These are phyloP conservation scores for Xiphophorus birchmanni DNA, from an alignment of 2,797 vertebrate species.

Conservation along the genomic window DNA sequence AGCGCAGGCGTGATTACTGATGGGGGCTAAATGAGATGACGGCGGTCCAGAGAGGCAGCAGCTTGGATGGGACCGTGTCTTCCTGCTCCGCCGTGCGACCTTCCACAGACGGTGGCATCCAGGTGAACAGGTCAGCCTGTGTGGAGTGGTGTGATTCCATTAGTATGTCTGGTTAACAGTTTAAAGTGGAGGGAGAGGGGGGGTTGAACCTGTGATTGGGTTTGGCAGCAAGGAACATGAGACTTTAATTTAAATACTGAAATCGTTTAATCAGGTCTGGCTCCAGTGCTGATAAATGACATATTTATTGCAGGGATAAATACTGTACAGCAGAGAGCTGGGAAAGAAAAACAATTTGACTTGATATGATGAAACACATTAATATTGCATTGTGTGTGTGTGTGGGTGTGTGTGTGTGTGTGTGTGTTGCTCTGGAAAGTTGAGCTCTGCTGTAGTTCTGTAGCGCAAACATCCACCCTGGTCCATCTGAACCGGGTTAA, in stretches of 20 bases:
- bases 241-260: conserved; percentile 43
- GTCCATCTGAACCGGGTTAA: background rate
- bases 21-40: conserved; percentile 37
- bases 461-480: background rate
- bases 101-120: conserved; percentile 5
- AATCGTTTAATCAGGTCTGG: conserved; percentile 16
- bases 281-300: conserved; percentile 10
- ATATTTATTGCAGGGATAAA: background rate
- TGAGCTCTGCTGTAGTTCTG: background rate
- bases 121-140: conserved; percentile 23
- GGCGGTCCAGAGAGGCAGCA: conserved; percentile 11
- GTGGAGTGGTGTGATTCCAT: conserved; percentile 16
- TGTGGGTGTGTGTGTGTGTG: background rate
- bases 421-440: background rate
- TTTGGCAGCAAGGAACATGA: conserved; percentile 29
- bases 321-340: background rate
- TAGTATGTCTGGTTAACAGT: conserved; percentile 37
- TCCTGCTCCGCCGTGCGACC: background rate
- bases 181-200: background rate
- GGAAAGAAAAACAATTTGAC: background rate
- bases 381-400: background rate
- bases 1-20: conserved; percentile 58
- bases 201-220: conserved; percentile 35
- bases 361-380: background rate
- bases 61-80: background rate